Evolutionary conservation across 2,888 invertebrate species (phyloP), one percentile per base, ranked within the genome.

Genomic region (Phania funesta): DNA sequence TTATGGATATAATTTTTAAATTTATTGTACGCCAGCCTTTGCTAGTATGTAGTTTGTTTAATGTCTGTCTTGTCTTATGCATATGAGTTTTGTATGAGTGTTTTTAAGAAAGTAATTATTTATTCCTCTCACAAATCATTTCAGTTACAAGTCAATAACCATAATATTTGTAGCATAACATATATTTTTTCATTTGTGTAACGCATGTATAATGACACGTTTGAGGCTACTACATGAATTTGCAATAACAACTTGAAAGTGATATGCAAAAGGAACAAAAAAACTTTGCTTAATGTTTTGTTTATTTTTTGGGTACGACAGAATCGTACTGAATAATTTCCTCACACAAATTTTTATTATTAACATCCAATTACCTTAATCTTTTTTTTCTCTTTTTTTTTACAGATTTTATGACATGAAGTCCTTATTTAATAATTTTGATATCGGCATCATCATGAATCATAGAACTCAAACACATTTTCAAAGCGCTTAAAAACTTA

Each of bases 101-200:
- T n/a, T n/a, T n/a, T n/a, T n/a, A n/a, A 60, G 46, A 32, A 50
- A 64, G 16, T 75, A 78, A 82, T 82, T 82, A 82, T 82, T 78
- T 78, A 82, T 82, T 82, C 82, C 48, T 58, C 70, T 82, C 82
- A 82, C 78, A 82, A 29, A 48, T 52, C 58, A 70, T 58, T 65
- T 64, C 60, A 70, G 70, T 78, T 78, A 78, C 78, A 75, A 78
- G 74, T 82, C 74, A 78, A 78, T 75, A 82, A 75, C 75, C 82
- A 75, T 78, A 70, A 65, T 82, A 71, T 52, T 50, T 70, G 11
- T 2, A 32, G 32, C 3, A 7, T 32, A 32, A 32, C 2, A 4
- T 32, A 32, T 11, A 32, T 11, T 35, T 9, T 60, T 7, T 44
- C 29, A 58, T 71, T n/a, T n/a, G n/a, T n/a, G n/a, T n/a, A n/a